Evolutionary conservation across 2,113 vertebrate genomes (phyloP), one percentile per base, ranked within the genome.

Genomic region (Pyxicephalus adspersus): DNA sequence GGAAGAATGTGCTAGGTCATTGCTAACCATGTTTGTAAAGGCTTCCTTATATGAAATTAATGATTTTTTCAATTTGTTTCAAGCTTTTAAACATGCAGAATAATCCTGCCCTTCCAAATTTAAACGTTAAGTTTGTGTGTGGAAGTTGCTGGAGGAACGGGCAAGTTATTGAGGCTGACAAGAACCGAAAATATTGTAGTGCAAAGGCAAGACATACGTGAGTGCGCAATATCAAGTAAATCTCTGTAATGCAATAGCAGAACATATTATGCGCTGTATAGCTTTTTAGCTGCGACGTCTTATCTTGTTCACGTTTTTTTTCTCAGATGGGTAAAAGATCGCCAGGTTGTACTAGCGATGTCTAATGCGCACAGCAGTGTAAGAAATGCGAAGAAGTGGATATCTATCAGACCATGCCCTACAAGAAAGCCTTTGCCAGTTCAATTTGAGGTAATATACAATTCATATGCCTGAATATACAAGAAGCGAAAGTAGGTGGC

Each of bases 81-180:
- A 86, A 97, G 91, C 81, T 93, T 83, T 87, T 93, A 71, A 89
- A 58, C 65, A 83, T 88, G 83, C 90, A 93, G 84, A 90, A 89
- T 84, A 95, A 93, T 83, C 94, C 94, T 17, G 96, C 95, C 58
- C 94, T 92, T 26, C 93, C 95, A 61, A 96, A 96, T 85, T 90
- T 98, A 91, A 97, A 98, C 90, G 95, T 99, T 91, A 96, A 96
- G 89, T 98, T 99, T 92, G 97, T 98, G 28, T 99, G 98, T 86
- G 88, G 94, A 72, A 95, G 96, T 86, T 99, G 98, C 87, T 95
- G 96, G 96, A 94, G 94, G 89, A 95, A 99, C 0, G 97, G 98
- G 51, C 98, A 99, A 91, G 93, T 96, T 83, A 96, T 89, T 26
- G 98, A 98, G 86, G 93, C 98, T 20, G 98, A 99, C 91, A 98